Percentiles rank a stretch among this genome's conserved stretches.
These are phyloP conservation scores for Stigmatopora argus DNA, from an alignment of 2,113 vertebrate genomes.

Conservation along the genomic window DNA sequence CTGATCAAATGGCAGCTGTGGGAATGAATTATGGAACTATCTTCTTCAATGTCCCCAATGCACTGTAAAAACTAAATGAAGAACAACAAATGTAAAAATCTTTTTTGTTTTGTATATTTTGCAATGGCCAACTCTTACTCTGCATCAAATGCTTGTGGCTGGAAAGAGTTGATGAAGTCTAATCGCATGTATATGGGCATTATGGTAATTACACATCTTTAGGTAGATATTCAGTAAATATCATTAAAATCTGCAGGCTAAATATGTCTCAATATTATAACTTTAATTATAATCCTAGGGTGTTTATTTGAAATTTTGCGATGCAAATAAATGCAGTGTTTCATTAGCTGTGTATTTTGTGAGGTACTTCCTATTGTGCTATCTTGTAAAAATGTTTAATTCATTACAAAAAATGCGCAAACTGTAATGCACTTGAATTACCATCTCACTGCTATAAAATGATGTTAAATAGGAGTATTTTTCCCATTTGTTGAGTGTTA, in stretches of 20 bases:
- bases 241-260: conserved; percentile 15
- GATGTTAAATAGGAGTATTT: not conserved
- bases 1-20: not conserved
- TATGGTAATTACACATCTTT: conserved; percentile 29
- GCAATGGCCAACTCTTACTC: not conserved
- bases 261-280: conserved; percentile 18
- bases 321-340: conserved; percentile 12
- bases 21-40: not conserved
- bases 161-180: conserved; percentile 34
- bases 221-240: conserved; percentile 30
- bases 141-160: conserved; percentile 11
- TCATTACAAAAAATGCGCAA: conserved; percentile 1
- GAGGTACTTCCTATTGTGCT: conserved; percentile 12
- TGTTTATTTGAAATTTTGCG: not conserved
- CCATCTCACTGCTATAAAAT: not conserved
- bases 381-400: conserved; percentile 9
- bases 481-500: not conserved
- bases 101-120: conserved; percentile 13
- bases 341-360: conserved; percentile 8
- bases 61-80: not conserved
- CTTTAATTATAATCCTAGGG: conserved; percentile 2
- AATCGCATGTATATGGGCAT: conserved; percentile 43
- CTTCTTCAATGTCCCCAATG: not conserved
- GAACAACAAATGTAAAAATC: conserved; percentile 5
- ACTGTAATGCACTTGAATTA: not conserved